phyloP scores from a whole-genome alignment of 2,797 vertebrate species.

The Glossophaga mutica region DNA sequence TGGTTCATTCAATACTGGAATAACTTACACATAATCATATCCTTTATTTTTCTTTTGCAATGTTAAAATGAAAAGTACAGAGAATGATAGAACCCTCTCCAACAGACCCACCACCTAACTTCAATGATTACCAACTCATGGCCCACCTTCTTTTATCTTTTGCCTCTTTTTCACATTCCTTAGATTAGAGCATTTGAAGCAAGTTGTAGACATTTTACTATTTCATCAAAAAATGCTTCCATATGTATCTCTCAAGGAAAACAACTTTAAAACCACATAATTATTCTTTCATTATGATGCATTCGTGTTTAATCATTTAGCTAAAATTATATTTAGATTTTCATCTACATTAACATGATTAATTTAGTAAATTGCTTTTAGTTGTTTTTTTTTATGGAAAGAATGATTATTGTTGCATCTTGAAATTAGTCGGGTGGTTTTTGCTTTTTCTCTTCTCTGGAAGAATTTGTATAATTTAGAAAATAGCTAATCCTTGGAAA shows the following conservation, averaged over 20 bases:
- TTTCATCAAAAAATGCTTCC: neutral
- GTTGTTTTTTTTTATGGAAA: conserved; percentile 39
- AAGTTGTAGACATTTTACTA: neutral
- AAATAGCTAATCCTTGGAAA: neutral
- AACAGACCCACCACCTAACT: neutral
- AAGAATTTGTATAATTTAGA: neutral
- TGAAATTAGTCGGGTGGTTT: neutral
- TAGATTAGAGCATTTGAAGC: neutral
- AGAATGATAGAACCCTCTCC: neutral
- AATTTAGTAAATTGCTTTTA: conserved; percentile 5
- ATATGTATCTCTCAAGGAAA: neutral
- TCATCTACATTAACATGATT: neutral
- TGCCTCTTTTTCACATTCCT: neutral
- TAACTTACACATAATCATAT: neutral
- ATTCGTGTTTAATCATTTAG: neutral
- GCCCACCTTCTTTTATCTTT: neutral
- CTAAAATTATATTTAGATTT: neutral
- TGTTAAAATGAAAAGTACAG: neutral
- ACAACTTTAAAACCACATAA: neutral
- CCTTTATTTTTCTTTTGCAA: neutral
- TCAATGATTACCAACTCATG: neutral
- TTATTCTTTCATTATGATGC: neutral
- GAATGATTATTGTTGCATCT: neutral
- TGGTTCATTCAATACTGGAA: neutral
- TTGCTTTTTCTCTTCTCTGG: neutral